Evolutionary conservation across 2,888 invertebrate genomes (phyloP), one percentile per base, ranked within the genome.

Genomic region (Margaritifera margaritifera): DNA sequence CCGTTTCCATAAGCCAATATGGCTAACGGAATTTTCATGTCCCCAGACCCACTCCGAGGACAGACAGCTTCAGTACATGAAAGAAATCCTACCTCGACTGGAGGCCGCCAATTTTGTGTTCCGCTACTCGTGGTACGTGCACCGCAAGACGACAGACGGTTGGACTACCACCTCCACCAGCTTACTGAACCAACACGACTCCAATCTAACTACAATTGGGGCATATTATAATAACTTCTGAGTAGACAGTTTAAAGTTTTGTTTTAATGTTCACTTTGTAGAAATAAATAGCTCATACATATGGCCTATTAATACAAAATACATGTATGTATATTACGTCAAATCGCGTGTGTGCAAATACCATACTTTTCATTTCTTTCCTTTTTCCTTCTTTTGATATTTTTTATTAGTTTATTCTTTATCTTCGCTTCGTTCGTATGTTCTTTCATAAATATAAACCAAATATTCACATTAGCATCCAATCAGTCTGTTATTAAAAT

Each of bases 191-290:
- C 24, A 70, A 11, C 64, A 74, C 51, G 59, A 70, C 0, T 75
- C 79, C 20, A 71, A 62, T 19, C 59, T 79, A 8, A 75, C 78
- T 15, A 25, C 65, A 18, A 69, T 80, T 1, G 80, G 80, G 1
- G 27, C 66, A n/a, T 73, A 63, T 51, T 80, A 80, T 56, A 69
- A 66, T 67, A 75, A 73, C 51, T 66, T 69, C 27, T 67, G 53
- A 55, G 8, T 50, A 63, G 31, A 59, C 2, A 27, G 22, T 19
- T n/a, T 19, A 6, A 50, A 19, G 20, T 1, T 57, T 60, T 31
- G n/a, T 20, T 42, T 27, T 60, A 18, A 22, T 19, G 27, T 18
- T 60, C 19, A 50, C 1, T n/a, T 20, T 60, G 22, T 6, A 42
- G 15, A 42, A 42, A 42, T 11, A 11, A 42, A 42, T 15, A 42